A percentile compares a stretch with the other conserved stretches of the same genome.
Evolutionary conservation across 2,797 vertebrate species (phyloP).

Genomic region (Tamandua tetradactyla): DNA sequence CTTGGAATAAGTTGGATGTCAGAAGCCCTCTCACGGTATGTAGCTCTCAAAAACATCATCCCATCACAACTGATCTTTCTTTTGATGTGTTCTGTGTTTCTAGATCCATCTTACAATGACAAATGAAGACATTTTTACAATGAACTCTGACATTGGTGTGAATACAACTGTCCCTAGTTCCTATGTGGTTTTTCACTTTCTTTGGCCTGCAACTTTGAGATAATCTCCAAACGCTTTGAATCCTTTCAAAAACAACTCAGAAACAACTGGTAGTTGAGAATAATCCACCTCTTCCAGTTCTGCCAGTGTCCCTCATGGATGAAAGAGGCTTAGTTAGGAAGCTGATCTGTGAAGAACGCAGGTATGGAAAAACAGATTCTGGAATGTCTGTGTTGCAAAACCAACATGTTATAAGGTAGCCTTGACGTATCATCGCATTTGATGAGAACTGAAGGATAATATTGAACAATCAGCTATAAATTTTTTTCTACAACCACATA

Average conservation of each 20-base stretch:
- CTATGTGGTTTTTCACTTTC: background rate
- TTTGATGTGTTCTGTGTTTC: slow-evolving; percentile 73
- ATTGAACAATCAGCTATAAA: background rate
- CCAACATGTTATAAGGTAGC: background rate
- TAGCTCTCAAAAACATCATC: slow-evolving; percentile 51
- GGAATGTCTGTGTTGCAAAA: slow-evolving; percentile 23
- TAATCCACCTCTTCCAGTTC: background rate
- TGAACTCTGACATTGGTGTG: slow-evolving; percentile 55
- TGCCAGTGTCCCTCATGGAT: background rate
- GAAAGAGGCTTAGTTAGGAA: background rate
- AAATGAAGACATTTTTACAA: slow-evolving; percentile 71
- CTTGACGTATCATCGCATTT: background rate
- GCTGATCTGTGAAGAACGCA: background rate
- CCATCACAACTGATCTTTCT: slow-evolving; percentile 68
- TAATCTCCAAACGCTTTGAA: background rate
- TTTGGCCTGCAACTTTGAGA: background rate
- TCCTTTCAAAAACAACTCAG: slow-evolving; percentile 28
- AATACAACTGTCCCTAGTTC: slow-evolving; percentile 40
- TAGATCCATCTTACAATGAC: slow-evolving; percentile 62
- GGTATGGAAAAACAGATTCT: background rate
- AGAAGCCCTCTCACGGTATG: slow-evolving; percentile 62
- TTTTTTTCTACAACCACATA: background rate
- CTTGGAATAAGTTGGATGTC: slow-evolving; percentile 73
- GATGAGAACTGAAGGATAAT: background rate
- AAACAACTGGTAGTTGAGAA: background rate